These are phyloP conservation scores for Schmidtea mediterranea DNA, from an alignment of 1,140 invertebrate genomes.

Conservation along the genomic window DNA sequence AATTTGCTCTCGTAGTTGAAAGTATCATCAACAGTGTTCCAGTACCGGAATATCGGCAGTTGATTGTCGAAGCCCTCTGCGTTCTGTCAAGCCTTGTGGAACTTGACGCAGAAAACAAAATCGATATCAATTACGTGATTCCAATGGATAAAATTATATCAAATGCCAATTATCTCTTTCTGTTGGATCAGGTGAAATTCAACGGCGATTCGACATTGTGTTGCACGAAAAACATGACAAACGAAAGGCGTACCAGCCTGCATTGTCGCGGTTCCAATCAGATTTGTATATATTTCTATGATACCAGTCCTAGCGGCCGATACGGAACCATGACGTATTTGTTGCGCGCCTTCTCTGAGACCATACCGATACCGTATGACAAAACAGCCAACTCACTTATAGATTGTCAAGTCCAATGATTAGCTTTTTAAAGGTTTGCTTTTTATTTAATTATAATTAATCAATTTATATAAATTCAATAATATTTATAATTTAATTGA, in stretches of 20 bases:
- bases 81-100: constrained; percentile 54
- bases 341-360: neutral
- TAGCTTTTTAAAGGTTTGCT: too few species aligned
- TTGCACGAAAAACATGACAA: too few species aligned
- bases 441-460: too few species aligned
- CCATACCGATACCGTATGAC: too few species aligned
- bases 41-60: constrained; percentile 84
- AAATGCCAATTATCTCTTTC: constrained; percentile 69
- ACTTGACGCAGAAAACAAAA: constrained; percentile 43
- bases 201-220: too few species aligned
- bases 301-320: neutral
- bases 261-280: neutral
- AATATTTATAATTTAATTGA: too few species aligned
- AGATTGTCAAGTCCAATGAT: too few species aligned
- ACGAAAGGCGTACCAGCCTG: too few species aligned
- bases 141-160: constrained; percentile 71
- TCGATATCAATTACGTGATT: constrained; percentile 35
- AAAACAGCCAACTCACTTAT: too few species aligned
- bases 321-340: neutral
- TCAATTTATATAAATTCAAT: too few species aligned
- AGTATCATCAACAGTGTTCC: constrained; percentile 84
- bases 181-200: constrained; percentile 79
- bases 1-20: constrained; percentile 88
- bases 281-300: neutral
- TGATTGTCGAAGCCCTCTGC: constrained; percentile 88